Conservation (phyloP, 2,797 vertebrate species). For the Diplodus puntazzo region DNA sequence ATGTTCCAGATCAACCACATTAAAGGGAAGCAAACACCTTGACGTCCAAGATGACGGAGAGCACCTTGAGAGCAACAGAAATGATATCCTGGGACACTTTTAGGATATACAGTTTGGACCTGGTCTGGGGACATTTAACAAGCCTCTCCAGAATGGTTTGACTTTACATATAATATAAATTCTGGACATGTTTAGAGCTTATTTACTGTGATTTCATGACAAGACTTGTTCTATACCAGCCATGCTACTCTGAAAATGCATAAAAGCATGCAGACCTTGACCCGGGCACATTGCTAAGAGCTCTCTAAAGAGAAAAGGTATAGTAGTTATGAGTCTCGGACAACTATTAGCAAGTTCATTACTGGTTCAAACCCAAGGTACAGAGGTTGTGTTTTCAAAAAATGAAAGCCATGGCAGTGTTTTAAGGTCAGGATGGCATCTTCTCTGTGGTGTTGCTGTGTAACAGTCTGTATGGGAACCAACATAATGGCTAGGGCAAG, state of each 20-base stretch:
- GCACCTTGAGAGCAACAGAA: conserved; percentile 75
- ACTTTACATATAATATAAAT: conserved; percentile 39
- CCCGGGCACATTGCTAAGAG: conserved; percentile 65
- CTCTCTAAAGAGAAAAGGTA: conserved; percentile 61
- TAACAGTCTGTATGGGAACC: conserved; percentile 75
- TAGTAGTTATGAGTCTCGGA: conserved; percentile 57
- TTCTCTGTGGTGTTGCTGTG: conserved; percentile 60
- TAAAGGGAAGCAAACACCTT: conserved; percentile 83
- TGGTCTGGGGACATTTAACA: conserved; percentile 22
- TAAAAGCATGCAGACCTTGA: conserved; percentile 72
- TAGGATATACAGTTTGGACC: conserved; percentile 53
- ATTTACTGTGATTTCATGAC: conserved; percentile 62
- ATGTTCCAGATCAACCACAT: conserved; percentile 73
- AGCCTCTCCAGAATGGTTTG: conserved; percentile 34
- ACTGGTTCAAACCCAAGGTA: conserved; percentile 58
- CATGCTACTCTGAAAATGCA: conserved; percentile 79
- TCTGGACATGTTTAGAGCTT: conserved; percentile 59
- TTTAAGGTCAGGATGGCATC: conserved; percentile 65
- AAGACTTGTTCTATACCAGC: conserved; percentile 68
- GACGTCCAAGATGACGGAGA: conserved; percentile 66
- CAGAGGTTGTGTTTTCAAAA: conserved; percentile 55
- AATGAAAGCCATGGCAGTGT: conserved; percentile 73
- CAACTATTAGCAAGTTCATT: conserved; percentile 53
- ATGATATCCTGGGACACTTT: conserved; percentile 54
- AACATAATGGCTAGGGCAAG: conserved; percentile 55